Evolutionary conservation across 1,140 invertebrate species (phyloP).

Genomic region (Magallana angulata): DNA sequence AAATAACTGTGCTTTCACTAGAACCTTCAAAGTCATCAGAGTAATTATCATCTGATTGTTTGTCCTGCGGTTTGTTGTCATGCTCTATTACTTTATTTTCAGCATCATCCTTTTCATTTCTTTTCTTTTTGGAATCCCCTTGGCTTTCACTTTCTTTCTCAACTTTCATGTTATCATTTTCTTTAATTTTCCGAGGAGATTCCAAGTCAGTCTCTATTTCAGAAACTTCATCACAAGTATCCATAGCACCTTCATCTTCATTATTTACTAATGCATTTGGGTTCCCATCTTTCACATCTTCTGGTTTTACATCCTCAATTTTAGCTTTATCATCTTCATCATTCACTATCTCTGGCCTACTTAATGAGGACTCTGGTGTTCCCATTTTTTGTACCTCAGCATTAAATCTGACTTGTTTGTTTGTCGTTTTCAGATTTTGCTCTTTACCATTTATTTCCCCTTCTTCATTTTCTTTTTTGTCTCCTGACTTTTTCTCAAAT

Average conservation of each 20-base stretch:
- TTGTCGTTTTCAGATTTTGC: background rate
- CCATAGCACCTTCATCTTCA: conserved; percentile 46
- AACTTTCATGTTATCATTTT: conserved; percentile 37
- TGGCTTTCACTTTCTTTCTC: conserved; percentile 34
- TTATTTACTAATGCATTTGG: conserved; percentile 18
- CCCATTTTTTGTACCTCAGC: conserved; percentile 8
- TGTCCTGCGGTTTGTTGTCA: conserved; percentile 43
- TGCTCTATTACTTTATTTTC: conserved; percentile 38
- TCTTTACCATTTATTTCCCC: conserved; percentile 14
- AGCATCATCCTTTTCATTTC: background rate
- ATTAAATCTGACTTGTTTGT: conserved; percentile 15
- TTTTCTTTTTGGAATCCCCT: background rate
- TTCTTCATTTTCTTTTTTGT: conserved; percentile 15
- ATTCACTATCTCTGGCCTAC: background rate
- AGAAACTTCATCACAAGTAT: conserved; percentile 69
- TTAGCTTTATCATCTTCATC: conserved; percentile 27
- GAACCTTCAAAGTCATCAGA: conserved; percentile 50
- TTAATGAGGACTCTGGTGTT: conserved; percentile 7
- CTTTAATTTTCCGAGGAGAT: conserved; percentile 56
- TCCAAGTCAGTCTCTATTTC: conserved; percentile 66
- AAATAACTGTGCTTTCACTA: conserved; percentile 15
- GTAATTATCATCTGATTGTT: conserved; percentile 42
- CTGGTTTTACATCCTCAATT: background rate
- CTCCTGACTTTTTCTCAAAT: background rate
- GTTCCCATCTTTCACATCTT: conserved; percentile 4